These are phyloP conservation scores for Liposcelis brunnea DNA, from an alignment of 2,888 invertebrate species.

Conservation along the genomic window DNA sequence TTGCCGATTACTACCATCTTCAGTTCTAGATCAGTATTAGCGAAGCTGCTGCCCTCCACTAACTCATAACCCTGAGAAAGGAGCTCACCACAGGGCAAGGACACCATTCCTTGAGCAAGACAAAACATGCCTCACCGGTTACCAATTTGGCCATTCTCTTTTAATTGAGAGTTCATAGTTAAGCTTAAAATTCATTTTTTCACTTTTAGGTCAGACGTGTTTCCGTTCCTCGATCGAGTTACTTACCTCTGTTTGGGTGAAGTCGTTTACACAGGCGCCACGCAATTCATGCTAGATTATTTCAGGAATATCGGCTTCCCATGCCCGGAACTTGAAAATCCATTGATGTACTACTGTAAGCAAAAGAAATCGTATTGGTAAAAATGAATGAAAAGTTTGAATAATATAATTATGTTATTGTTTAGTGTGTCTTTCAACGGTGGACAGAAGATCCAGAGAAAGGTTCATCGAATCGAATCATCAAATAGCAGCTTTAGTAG, in stretches of 20 bases:
- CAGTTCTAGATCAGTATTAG: no score
- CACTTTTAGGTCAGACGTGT: slow-evolving; percentile 55
- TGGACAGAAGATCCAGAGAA: slow-evolving; percentile 68
- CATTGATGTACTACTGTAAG: slow-evolving; percentile 93
- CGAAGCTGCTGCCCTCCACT: no score
- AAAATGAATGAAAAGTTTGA: slow-evolving; percentile 5
- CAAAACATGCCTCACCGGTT: no score
- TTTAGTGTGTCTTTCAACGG: slow-evolving; percentile 63
- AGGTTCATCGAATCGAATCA: slow-evolving; percentile 85
- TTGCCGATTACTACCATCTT: no score
- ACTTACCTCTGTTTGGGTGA: slow-evolving; percentile 81
- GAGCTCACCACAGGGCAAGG: no score
- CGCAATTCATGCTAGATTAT: slow-evolving; percentile 82
- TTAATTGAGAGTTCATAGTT: no score
- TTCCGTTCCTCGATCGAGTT: slow-evolving; percentile 85
- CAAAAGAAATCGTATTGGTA: slow-evolving; percentile 21
- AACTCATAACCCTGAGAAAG: no score
- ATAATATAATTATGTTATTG: not conserved
- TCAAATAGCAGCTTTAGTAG: slow-evolving; percentile 79
- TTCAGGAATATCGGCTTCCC: slow-evolving; percentile 92
- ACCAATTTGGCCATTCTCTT: no score
- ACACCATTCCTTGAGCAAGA: no score
- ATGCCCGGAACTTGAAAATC: slow-evolving; percentile 91
- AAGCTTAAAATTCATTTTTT: not conserved
- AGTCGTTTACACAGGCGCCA: slow-evolving; percentile 81